A percentile compares a stretch with the other conserved stretches of the same genome.
These are phyloP conservation scores for Ceratina australensis DNA, from an alignment of 1,140 invertebrate species.

Conservation along the genomic window DNA sequence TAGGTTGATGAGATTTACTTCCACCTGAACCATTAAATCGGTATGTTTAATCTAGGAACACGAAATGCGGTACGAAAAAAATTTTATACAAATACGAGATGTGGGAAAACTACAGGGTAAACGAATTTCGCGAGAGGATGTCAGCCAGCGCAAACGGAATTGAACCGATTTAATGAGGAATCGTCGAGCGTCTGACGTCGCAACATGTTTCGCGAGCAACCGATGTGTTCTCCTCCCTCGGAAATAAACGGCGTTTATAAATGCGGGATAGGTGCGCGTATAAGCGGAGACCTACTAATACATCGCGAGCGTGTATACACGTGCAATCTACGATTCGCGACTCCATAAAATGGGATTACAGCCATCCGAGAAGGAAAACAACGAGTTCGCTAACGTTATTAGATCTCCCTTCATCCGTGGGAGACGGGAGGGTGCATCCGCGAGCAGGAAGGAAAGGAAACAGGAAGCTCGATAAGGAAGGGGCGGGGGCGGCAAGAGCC, in stretches of 20 bases:
- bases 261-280: not conserved
- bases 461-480: not conserved
- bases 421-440: conserved; percentile 51
- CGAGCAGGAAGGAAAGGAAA: not conserved
- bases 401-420: conserved; percentile 69
- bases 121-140: not conserved
- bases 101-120: no score
- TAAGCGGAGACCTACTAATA: no score
- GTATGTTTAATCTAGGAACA: no score
- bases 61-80: no score
- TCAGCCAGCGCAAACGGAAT: not conserved
- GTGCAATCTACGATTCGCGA: conserved; percentile 41
- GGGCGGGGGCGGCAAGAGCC: not conserved
- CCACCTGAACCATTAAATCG: no score
- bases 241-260: conserved; percentile 15
- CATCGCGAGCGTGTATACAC: not conserved
- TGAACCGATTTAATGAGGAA: conserved; percentile 18
- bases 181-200: conserved; percentile 15
- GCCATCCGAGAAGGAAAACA: conserved; percentile 62
- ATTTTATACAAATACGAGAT: no score
- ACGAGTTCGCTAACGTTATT: conserved; percentile 69
- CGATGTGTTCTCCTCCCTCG: not conserved
- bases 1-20: no score
- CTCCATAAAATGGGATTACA: conserved; percentile 60
- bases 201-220: not conserved